A percentile compares a stretch with the other conserved stretches of the same genome.
Evolutionary conservation across 2,888 invertebrate species (phyloP).

Genomic region (Seladonia tumulorum): DNA sequence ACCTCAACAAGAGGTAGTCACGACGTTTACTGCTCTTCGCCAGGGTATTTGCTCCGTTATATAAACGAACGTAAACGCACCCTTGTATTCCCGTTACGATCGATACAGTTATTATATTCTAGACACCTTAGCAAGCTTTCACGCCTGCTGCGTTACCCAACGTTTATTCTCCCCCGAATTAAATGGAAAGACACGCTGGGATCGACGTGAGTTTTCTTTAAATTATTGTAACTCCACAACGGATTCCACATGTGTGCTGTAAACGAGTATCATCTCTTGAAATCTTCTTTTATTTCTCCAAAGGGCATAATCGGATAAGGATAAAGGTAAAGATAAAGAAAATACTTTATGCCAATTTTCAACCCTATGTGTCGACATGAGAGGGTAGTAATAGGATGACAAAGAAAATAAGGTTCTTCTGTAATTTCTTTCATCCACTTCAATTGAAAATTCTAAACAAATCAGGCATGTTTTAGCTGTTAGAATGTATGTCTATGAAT

Average conservation of each 20-base stretch:
- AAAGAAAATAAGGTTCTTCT: too few relatives aligned
- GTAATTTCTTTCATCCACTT: too few relatives aligned
- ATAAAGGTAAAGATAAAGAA: too few relatives aligned
- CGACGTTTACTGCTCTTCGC: conserved; percentile 17
- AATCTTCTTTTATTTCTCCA: too few relatives aligned
- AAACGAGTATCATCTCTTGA: neutral
- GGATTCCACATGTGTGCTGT: too few relatives aligned
- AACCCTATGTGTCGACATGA: too few relatives aligned
- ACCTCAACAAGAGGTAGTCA: neutral
- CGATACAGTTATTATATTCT: conserved; percentile 58
- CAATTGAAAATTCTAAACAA: too few relatives aligned
- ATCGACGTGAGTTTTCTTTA: neutral
- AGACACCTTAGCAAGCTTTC: conserved; percentile 41
- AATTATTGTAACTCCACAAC: neutral
- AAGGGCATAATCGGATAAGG: too few relatives aligned
- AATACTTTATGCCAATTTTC: too few relatives aligned
- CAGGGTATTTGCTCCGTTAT: conserved; percentile 33
- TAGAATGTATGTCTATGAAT: too few relatives aligned
- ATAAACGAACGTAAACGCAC: conserved; percentile 43
- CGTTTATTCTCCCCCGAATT: conserved; percentile 16
- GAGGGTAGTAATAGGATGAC: too few relatives aligned
- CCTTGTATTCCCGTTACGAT: conserved; percentile 38
- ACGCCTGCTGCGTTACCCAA: neutral
- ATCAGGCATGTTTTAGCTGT: too few relatives aligned
- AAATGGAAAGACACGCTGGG: neutral